These are phyloP conservation scores for Sitophilus oryzae DNA, from an alignment of 1,140 invertebrate species.

Conservation along the genomic window DNA sequence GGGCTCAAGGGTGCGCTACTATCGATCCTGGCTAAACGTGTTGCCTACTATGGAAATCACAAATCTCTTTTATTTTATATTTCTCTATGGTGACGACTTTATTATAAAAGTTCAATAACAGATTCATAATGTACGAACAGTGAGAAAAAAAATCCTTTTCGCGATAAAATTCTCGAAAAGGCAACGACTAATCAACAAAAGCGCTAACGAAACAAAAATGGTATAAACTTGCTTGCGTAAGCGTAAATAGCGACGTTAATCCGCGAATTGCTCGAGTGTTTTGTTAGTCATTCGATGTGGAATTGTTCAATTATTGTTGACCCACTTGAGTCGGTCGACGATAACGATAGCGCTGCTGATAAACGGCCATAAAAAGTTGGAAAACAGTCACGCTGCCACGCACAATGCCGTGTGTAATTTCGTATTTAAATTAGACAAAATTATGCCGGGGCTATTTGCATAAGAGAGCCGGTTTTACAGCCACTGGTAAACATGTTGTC, in stretches of 20 bases:
- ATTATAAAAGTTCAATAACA: too few species aligned
- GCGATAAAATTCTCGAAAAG: too few species aligned
- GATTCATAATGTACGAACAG: too few species aligned
- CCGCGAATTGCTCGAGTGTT: not conserved
- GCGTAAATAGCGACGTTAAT: not conserved
- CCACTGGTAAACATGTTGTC: too few species aligned
- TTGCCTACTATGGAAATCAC: too few species aligned
- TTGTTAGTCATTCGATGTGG: constrained; percentile 5
- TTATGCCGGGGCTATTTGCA: constrained; percentile 1
- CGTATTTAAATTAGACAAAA: not conserved
- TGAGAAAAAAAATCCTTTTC: too few species aligned
- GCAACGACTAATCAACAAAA: not conserved
- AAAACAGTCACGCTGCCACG: not conserved
- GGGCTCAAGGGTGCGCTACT: too few species aligned
- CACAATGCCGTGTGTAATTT: not conserved
- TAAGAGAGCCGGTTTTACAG: too few species aligned
- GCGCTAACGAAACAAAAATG: not conserved
- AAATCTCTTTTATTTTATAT: too few species aligned
- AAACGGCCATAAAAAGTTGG: not conserved
- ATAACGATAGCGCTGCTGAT: constrained; percentile 4
- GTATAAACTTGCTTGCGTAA: not conserved
- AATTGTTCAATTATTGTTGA: constrained; percentile 2
- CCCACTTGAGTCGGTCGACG: not conserved
- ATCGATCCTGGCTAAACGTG: too few species aligned
- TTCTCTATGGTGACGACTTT: too few species aligned